These are phyloP conservation scores for Sepioteuthis lessoniana DNA, from an alignment of 2,888 invertebrate genomes.

Conservation along the genomic window DNA sequence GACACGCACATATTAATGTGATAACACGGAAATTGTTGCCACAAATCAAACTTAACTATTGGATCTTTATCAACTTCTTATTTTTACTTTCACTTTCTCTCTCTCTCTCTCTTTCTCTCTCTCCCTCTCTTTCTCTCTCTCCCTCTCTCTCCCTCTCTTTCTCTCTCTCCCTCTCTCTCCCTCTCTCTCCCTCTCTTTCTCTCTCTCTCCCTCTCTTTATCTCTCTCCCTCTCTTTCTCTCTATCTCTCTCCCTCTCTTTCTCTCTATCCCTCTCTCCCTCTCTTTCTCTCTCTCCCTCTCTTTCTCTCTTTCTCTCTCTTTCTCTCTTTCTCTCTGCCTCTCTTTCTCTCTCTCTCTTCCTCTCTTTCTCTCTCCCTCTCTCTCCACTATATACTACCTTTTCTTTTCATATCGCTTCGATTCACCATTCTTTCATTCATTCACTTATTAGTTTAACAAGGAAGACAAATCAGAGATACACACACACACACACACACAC, in stretches of 20 bases:
- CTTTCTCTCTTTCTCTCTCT: no score
- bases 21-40: no score
- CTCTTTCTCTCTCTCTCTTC: not conserved
- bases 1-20: no score
- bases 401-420: not conserved
- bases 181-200: not conserved
- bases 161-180: not conserved
- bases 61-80: not conserved
- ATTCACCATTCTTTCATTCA: not conserved
- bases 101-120: not conserved
- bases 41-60: no score
- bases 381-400: not conserved
- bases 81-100: no score
- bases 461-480: not conserved
- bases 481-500: not conserved
- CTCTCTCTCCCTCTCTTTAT: not conserved
- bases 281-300: not conserved
- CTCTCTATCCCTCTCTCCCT: not conserved
- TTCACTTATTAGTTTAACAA: not conserved
- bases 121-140: not conserved
- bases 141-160: not conserved
- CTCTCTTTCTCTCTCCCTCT: not conserved
- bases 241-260: not conserved
- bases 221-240: not conserved
- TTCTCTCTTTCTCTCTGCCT: no score